Conservation (phyloP, 1,140 invertebrate species). For the Heliothis virescens region DNA sequence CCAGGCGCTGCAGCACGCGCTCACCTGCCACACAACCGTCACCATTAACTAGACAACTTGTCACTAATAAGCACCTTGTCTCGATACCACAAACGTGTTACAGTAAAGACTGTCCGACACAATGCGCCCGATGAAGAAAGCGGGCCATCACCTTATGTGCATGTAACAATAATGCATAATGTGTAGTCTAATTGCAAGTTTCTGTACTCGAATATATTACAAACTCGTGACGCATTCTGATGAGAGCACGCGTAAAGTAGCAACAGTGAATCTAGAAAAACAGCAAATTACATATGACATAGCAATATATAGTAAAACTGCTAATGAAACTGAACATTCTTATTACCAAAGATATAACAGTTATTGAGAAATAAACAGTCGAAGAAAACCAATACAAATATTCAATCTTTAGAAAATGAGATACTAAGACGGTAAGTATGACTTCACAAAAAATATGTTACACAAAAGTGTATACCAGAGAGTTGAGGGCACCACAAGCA, state of each 20-base stretch:
- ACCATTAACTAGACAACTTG: no score
- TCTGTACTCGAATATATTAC: not conserved
- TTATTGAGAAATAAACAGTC: no score
- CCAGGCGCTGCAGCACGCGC: conserved; percentile 84
- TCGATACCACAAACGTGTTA: not conserved
- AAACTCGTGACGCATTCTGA: not conserved
- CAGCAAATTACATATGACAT: no score
- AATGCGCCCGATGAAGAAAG: not conserved
- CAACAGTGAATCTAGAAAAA: no score
- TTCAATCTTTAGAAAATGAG: no score
- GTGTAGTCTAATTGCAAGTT: not conserved
- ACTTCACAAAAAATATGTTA: not conserved
- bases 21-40: conserved; percentile 74
- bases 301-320: no score
- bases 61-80: not conserved
- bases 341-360: no score
- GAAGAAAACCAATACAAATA: no score
- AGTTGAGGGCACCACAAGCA: conserved; percentile 67
- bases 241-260: no score
- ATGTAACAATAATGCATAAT: not conserved
- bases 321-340: no score
- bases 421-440: not conserved
- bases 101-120: not conserved
- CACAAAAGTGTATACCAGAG: conserved; percentile 56
- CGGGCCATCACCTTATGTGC: not conserved